Evolutionary conservation across 1,140 invertebrate species (phyloP).

Genomic region (Zaprionus gabonicus): DNA sequence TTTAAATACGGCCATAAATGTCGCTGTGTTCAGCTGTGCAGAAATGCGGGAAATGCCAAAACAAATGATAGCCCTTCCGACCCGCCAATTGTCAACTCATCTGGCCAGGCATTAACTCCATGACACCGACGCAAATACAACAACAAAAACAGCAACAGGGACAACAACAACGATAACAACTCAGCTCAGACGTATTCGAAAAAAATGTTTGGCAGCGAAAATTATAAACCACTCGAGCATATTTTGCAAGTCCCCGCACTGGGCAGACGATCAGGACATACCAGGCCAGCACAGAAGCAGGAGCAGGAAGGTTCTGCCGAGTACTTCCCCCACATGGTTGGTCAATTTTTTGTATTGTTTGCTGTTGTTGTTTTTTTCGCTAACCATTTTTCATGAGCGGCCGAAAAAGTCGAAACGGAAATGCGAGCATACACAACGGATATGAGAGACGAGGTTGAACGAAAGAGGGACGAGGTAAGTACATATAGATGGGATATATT

Average conservation of each 20-base stretch:
- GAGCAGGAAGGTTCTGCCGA: neutral
- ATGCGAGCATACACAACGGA: constrained; percentile 71
- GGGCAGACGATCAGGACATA: neutral
- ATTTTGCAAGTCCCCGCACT: constrained; percentile 63
- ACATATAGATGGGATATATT: constrained; percentile 59
- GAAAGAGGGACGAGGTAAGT: neutral
- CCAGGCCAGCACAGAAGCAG: neutral
- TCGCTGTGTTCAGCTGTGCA: constrained; percentile 14
- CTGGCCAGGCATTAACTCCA: constrained; percentile 66
- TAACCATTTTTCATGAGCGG: constrained; percentile 62
- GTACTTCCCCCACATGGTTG: constrained; percentile 22
- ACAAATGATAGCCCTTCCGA: constrained; percentile 66
- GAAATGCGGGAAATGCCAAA: constrained; percentile 45
- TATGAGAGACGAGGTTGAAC: constrained; percentile 55
- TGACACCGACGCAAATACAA: constrained; percentile 36
- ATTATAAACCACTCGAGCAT: constrained; percentile 78
- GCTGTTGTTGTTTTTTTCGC: constrained; percentile 15
- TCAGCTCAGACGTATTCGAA: constrained; percentile 23
- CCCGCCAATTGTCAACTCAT: constrained; percentile 72
- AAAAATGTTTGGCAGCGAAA: constrained; percentile 71
- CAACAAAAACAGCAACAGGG: neutral
- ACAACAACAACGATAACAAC: neutral
- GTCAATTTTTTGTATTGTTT: constrained; percentile 18
- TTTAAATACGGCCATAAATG: constrained; percentile 70
- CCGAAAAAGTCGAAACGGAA: constrained; percentile 69